phyloP scores from a whole-genome alignment of 2,888 invertebrate genomes.

The Morpho achilles region DNA sequence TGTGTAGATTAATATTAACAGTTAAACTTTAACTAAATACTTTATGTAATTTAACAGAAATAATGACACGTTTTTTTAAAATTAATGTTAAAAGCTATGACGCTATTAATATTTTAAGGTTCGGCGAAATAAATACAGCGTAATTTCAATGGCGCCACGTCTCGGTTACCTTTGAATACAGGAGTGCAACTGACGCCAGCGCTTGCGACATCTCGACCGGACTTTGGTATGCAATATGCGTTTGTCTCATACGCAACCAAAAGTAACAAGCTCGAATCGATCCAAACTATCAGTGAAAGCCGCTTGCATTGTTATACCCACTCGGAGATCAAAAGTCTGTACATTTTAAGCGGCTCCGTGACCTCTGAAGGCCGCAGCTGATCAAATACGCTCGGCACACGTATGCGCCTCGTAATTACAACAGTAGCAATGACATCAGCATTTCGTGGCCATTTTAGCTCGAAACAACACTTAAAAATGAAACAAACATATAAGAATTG shows the following conservation, averaged over 20 bases:
- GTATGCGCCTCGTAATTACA: constrained; percentile 51
- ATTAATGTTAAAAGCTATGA: too few relatives aligned
- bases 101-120: constrained; percentile 5
- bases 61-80: too few relatives aligned
- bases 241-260: constrained; percentile 36
- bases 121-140: constrained; percentile 16
- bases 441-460: constrained; percentile 20
- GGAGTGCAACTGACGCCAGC: constrained; percentile 56
- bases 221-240: constrained; percentile 53
- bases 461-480: constrained; percentile 3
- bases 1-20: too few relatives aligned
- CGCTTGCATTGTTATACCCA: constrained; percentile 19
- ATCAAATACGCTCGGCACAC: constrained; percentile 44
- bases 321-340: constrained; percentile 30
- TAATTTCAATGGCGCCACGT: constrained; percentile 47
- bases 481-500: background rate
- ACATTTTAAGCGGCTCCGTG: constrained; percentile 44
- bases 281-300: constrained; percentile 34
- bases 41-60: too few relatives aligned
- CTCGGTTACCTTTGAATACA: constrained; percentile 50
- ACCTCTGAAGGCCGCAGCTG: constrained; percentile 73
- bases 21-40: too few relatives aligned
- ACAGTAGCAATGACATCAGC: constrained; percentile 61
- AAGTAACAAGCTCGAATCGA: constrained; percentile 24
- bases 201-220: constrained; percentile 60